Percentiles rank a stretch among this genome's conserved stretches.
phyloP scores from a whole-genome alignment of 2,888 invertebrate species.

The Melitaea athalia region DNA sequence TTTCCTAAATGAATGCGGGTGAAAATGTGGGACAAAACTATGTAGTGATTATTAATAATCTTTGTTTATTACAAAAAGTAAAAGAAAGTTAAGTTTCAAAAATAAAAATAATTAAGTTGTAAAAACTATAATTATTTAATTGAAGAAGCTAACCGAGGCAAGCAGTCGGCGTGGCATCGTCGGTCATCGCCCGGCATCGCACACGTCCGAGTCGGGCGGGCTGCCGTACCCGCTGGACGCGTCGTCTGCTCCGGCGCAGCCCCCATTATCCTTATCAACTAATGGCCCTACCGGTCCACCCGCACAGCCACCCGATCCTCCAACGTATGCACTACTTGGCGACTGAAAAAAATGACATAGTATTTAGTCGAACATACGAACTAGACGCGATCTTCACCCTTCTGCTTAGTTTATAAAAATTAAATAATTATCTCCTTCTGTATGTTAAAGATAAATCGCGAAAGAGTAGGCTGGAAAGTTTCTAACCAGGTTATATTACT shows the following conservation, averaged over 20 bases:
- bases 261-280: conserved; percentile 69
- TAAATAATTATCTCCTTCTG: too few relatives aligned
- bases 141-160: conserved; percentile 63
- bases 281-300: conserved; percentile 58
- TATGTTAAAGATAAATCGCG: too few relatives aligned
- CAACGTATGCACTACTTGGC: conserved; percentile 71
- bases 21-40: too few relatives aligned
- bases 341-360: conserved; percentile 54
- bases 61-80: too few relatives aligned
- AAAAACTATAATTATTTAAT: background rate
- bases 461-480: too few relatives aligned
- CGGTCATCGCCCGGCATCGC: conserved; percentile 80
- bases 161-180: conserved; percentile 73
- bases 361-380: background rate
- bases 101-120: too few relatives aligned
- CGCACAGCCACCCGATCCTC: conserved; percentile 58
- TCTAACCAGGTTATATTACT: too few relatives aligned
- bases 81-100: too few relatives aligned
- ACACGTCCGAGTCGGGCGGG: conserved; percentile 86
- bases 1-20: too few relatives aligned
- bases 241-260: conserved; percentile 83
- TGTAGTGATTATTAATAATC: too few relatives aligned
- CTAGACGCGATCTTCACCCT: too few relatives aligned
- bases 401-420: too few relatives aligned
- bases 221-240: conserved; percentile 91